Conservation (phyloP, 2,888 invertebrate species). For the Lymantria monacha region DNA sequence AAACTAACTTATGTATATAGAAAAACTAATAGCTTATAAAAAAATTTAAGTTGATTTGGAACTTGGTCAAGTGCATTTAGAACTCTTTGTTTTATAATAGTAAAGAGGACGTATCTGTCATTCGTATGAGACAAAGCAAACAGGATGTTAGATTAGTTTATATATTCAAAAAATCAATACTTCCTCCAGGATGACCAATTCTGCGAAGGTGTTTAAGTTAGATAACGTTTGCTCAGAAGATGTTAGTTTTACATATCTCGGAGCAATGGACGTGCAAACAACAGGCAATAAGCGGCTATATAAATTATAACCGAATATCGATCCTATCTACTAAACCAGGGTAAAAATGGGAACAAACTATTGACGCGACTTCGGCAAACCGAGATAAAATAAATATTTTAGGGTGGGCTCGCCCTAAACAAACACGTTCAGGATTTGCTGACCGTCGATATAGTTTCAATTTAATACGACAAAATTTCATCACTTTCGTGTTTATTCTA, state of each 20-base stretch:
- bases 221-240: slow-evolving; percentile 71
- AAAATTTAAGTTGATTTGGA: background rate
- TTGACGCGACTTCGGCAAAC: slow-evolving; percentile 81
- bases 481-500: slow-evolving; percentile 49
- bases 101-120: slow-evolving; percentile 25
- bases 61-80: background rate
- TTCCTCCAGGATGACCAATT: slow-evolving; percentile 55
- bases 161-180: slow-evolving; percentile 65
- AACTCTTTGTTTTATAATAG: background rate
- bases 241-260: slow-evolving; percentile 73
- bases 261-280: slow-evolving; percentile 62
- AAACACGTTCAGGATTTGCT: slow-evolving; percentile 80
- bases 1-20: background rate
- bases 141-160: slow-evolving; percentile 55
- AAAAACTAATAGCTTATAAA: background rate
- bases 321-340: slow-evolving; percentile 68
- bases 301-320: slow-evolving; percentile 75
- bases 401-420: slow-evolving; percentile 81
- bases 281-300: slow-evolving; percentile 58
- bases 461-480: slow-evolving; percentile 80
- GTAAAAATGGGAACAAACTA: slow-evolving; percentile 77
- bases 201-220: slow-evolving; percentile 73
- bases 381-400: slow-evolving; percentile 82
- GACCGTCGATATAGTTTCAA: slow-evolving; percentile 81
- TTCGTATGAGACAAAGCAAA: slow-evolving; percentile 48